Percentiles rank a stretch among this genome's conserved stretches.
phyloP scores from a whole-genome alignment of 2,888 invertebrate species.

The Papilio gigon region DNA sequence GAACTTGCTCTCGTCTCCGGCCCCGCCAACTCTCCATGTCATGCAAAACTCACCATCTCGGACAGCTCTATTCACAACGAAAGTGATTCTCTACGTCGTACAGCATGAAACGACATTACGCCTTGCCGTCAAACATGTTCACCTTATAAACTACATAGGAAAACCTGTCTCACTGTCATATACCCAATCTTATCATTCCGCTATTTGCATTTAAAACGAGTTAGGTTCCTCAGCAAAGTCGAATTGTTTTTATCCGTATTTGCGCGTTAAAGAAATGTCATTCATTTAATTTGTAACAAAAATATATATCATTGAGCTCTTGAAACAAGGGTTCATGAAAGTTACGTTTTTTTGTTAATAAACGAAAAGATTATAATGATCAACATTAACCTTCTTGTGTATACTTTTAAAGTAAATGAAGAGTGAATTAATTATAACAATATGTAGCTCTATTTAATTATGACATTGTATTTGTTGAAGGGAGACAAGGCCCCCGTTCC shows the following conservation, averaged over 20 bases:
- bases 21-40: slow-evolving; percentile 66
- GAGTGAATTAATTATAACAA: not conserved
- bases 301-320: not conserved
- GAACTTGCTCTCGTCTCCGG: slow-evolving; percentile 64
- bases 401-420: not conserved
- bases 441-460: slow-evolving; percentile 39
- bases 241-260: slow-evolving; percentile 14
- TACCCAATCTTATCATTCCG: slow-evolving; percentile 31
- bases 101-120: slow-evolving; percentile 20
- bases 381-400: not conserved
- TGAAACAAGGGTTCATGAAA: not conserved
- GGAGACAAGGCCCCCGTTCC: slow-evolving; percentile 60
- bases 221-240: slow-evolving; percentile 8
- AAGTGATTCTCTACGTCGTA: slow-evolving; percentile 31
- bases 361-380: not conserved
- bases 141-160: slow-evolving; percentile 27
- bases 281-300: slow-evolving; percentile 1
- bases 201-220: slow-evolving; percentile 32
- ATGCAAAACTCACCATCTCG: slow-evolving; percentile 21
- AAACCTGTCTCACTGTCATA: slow-evolving; percentile 31
- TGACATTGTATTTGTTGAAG: slow-evolving; percentile 47
- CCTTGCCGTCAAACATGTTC: slow-evolving; percentile 24
- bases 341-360: too few species aligned
- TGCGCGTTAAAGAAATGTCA: slow-evolving; percentile 8
- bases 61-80: slow-evolving; percentile 32